These are phyloP conservation scores for Xyrichtys novacula DNA, from an alignment of 2,797 vertebrate species.

Conservation along the genomic window DNA sequence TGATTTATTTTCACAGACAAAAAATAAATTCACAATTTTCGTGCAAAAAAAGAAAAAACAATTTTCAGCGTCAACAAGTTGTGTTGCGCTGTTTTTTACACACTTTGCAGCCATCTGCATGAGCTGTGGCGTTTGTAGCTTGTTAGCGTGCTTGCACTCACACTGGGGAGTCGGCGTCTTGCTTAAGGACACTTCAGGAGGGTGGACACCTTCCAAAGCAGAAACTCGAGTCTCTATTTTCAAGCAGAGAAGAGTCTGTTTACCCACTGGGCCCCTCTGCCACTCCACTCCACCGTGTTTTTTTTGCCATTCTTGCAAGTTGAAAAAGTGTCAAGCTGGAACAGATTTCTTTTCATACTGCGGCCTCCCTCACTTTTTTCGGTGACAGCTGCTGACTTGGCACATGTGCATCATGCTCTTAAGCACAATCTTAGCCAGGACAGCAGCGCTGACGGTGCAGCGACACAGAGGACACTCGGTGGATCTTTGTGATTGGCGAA, in stretches of 20 bases:
- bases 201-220: constrained; percentile 22
- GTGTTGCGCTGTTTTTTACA: neutral
- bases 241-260: constrained; percentile 42
- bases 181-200: constrained; percentile 53
- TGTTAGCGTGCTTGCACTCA: constrained; percentile 19
- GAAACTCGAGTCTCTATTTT: constrained; percentile 9
- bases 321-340: constrained; percentile 66
- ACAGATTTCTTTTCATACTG: constrained; percentile 58
- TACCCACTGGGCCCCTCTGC: constrained; percentile 47
- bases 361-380: constrained; percentile 59
- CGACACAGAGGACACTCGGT: constrained; percentile 55
- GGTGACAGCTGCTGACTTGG: constrained; percentile 78
- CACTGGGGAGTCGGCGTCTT: constrained; percentile 18
- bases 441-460: constrained; percentile 76
- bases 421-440: constrained; percentile 60
- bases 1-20: no score
- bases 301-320: constrained; percentile 68
- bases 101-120: constrained; percentile 6
- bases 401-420: constrained; percentile 68
- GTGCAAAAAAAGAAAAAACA: no score
- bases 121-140: neutral
- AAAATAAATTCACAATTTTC: no score
- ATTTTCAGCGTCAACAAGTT: neutral
- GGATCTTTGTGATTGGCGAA: constrained; percentile 74
- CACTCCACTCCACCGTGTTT: constrained; percentile 46